Base-by-base conservation (phyloP, 2,113 vertebrate genomes). In the Dryoscopus gambensis region DNA sequence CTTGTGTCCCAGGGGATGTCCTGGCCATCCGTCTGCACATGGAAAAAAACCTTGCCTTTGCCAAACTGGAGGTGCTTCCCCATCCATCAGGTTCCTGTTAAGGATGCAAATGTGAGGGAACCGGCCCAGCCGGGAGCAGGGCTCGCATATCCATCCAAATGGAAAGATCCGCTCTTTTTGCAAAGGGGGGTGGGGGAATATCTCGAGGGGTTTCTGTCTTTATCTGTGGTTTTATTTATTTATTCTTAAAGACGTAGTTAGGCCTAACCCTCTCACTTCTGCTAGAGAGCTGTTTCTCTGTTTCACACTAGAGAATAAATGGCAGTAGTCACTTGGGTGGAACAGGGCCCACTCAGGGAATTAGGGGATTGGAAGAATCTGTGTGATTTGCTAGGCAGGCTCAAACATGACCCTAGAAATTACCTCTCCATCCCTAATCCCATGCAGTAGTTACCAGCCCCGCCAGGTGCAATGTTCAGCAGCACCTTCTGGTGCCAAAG, bases 1-100 rank as follows among this genome's bases (percentile, higher is more conserved):
- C 76, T 52, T 68, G 67, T 13, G 1, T 79, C 82, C 62, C 2
- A 2, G 31, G 49, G 71, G 44, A n/a, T 2, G 6, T 65, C 74
- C 62, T 87, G 85, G 57, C 31, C 21, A 4, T 33, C 47, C 0
- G 0, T 22, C 33, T 83, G 67, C 5, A 2, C 0, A 0, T 79
- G 79, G 40, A 37, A 57, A 50, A 78, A 81, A 2, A 1, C 11
- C 63, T 35, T 14, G 28, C 40, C n/a, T 82, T 83, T 85, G 57
- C 53, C 74, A 91, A 82, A 46, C 31, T 89, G 73, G 69, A 91
- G 93, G 96, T 95, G 74, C 49, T 96, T 96, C 80, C 95, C 82
- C 67, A 4, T 42, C 31, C 0, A 0, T 83, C 1, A 1, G 23
- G 50, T 90, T 97, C 89, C 87, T 96, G 89, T 53, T 95, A 33